Conservation (phyloP, 2,888 invertebrate genomes). For the Agonopterix alstromeriana region DNA sequence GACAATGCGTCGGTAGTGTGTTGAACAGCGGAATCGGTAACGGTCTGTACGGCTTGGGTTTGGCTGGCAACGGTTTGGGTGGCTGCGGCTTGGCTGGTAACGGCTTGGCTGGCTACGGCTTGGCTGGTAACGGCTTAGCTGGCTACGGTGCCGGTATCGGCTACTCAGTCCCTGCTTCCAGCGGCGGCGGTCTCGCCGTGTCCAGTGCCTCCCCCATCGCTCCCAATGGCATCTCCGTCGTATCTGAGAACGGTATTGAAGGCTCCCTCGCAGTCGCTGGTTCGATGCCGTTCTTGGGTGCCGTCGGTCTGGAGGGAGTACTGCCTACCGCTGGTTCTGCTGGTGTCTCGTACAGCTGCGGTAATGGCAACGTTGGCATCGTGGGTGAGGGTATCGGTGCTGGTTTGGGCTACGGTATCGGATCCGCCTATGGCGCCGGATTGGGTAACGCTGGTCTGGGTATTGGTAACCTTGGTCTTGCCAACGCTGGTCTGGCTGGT, state of each 20-base stretch:
- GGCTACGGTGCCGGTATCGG: not conserved
- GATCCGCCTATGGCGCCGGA: constrained; percentile 4
- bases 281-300: constrained; percentile 32
- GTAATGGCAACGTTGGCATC: constrained; percentile 18
- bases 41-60: not conserved
- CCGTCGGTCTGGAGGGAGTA: constrained; percentile 29
- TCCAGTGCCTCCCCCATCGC: constrained; percentile 23
- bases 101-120: not conserved
- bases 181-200: constrained; percentile 22
- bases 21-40: not conserved
- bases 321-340: constrained; percentile 25
- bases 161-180: constrained; percentile 6
- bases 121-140: not conserved
- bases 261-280: constrained; percentile 27
- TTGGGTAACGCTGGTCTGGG: not conserved
- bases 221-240: constrained; percentile 30
- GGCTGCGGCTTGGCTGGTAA: not conserved
- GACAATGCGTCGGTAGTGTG: constrained; percentile 8
- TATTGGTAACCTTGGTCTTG: not conserved
- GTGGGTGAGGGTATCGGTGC: constrained; percentile 16
- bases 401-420: constrained; percentile 4
- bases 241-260: constrained; percentile 36
- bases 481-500: not conserved
- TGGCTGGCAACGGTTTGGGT: constrained; percentile 3
- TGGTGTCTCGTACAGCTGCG: constrained; percentile 17